A percentile compares a stretch with the other conserved stretches of the same genome.
Conservation (phyloP, 2,113 vertebrate genomes). For the Psettodes erumei region DNA sequence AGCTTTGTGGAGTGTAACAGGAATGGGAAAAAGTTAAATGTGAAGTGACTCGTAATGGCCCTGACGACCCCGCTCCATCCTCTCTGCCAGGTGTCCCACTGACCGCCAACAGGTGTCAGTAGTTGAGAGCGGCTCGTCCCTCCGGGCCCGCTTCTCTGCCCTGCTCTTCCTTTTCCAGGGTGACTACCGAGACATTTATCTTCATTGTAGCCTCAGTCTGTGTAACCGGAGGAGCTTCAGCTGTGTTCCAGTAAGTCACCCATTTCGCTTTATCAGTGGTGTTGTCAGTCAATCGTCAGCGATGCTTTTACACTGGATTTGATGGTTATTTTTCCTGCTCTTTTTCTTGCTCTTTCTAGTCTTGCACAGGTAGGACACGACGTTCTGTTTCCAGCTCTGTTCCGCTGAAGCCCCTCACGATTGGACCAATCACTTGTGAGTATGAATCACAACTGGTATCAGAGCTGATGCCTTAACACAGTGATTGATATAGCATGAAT, state of each 20-base stretch:
- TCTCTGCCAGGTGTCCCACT: slow-evolving; percentile 65
- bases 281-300: background rate
- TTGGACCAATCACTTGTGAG: slow-evolving; percentile 72
- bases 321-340: background rate
- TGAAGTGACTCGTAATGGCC: background rate
- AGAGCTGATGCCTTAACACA: background rate
- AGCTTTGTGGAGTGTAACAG: background rate
- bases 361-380: slow-evolving; percentile 32
- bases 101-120: slow-evolving; percentile 54
- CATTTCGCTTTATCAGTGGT: background rate
- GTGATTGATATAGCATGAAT: background rate
- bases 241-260: slow-evolving; percentile 59
- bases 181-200: slow-evolving; percentile 36
- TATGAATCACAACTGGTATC: background rate
- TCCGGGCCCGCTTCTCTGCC: slow-evolving; percentile 61
- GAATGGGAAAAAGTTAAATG: background rate
- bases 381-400: slow-evolving; percentile 53
- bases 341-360: slow-evolving; percentile 36
- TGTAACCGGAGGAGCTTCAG: slow-evolving; percentile 22
- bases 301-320: background rate
- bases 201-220: slow-evolving; percentile 67
- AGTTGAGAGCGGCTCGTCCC: slow-evolving; percentile 61
- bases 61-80: background rate
- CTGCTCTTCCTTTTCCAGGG: slow-evolving; percentile 48
- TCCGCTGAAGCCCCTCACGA: slow-evolving; percentile 14